Conservation (phyloP, 2,888 invertebrate genomes). For the Seira musarum region DNA sequence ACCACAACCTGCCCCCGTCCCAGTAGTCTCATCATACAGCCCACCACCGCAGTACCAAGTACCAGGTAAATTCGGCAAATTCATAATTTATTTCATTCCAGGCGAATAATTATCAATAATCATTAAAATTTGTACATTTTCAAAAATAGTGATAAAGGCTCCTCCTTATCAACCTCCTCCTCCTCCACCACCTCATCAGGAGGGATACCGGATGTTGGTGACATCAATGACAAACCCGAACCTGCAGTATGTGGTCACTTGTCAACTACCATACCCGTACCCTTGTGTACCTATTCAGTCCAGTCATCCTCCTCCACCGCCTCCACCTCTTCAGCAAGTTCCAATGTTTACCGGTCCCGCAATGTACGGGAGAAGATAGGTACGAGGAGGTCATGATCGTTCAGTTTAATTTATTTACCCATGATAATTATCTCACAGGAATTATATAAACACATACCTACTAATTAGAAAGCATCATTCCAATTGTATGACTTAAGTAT, state of each 20-base stretch:
- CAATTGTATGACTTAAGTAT: no score
- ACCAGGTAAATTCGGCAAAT: no score
- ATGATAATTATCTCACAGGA: neutral
- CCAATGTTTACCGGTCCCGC: neutral
- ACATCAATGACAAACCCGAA: conserved; percentile 6
- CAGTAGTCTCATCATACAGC: no score
- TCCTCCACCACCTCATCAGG: neutral
- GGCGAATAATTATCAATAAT: no score
- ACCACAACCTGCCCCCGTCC: no score
- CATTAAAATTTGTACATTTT: no score
- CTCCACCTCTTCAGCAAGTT: neutral
- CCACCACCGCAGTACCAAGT: no score
- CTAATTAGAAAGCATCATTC: no score
- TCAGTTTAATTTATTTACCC: neutral
- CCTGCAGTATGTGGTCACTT: conserved; percentile 10
- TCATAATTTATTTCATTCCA: no score
- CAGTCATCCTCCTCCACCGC: neutral
- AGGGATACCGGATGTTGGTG: conserved; percentile 1
- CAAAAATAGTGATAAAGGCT: neutral
- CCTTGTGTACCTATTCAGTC: conserved; percentile 17
- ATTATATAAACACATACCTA: neutral
- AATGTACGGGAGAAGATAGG: neutral
- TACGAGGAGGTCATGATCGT: neutral
- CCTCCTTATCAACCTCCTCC: neutral
- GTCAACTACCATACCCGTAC: conserved; percentile 24